A percentile compares a stretch with the other conserved stretches of the same genome.
phyloP scores from a whole-genome alignment of 2,888 invertebrate genomes.

The Tenthredo livida region DNA sequence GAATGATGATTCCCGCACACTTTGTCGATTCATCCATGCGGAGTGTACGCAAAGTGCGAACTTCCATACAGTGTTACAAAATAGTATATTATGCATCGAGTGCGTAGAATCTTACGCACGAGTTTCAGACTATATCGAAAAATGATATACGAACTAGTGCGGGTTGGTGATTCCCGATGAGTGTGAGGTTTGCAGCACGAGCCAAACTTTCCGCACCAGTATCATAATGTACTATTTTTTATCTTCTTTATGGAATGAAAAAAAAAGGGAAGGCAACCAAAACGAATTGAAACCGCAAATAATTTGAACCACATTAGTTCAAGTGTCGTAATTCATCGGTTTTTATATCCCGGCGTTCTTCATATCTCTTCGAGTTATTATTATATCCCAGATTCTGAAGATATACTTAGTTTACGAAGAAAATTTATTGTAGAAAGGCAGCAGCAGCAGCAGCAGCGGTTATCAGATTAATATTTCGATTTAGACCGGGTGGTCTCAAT shows the following conservation, averaged over 20 bases:
- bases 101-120: too few species aligned
- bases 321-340: background rate
- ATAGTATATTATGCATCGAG: too few species aligned
- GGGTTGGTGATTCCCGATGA: too few species aligned
- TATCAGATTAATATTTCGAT: slow-evolving; percentile 48
- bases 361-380: background rate
- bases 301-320: background rate
- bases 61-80: too few species aligned
- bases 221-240: too few species aligned
- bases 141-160: too few species aligned
- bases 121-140: too few species aligned
- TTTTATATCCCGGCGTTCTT: background rate
- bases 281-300: background rate
- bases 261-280: background rate
- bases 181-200: too few species aligned
- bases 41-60: too few species aligned
- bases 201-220: too few species aligned
- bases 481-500: slow-evolving; percentile 48
- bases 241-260: background rate
- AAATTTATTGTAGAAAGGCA: background rate
- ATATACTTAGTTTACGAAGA: background rate
- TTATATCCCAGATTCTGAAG: background rate
- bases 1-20: too few species aligned
- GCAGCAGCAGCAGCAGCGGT: background rate
- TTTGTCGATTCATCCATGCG: too few species aligned